These are phyloP conservation scores for Cheilinus undulatus DNA, from an alignment of 2,113 vertebrate genomes.

Conservation along the genomic window DNA sequence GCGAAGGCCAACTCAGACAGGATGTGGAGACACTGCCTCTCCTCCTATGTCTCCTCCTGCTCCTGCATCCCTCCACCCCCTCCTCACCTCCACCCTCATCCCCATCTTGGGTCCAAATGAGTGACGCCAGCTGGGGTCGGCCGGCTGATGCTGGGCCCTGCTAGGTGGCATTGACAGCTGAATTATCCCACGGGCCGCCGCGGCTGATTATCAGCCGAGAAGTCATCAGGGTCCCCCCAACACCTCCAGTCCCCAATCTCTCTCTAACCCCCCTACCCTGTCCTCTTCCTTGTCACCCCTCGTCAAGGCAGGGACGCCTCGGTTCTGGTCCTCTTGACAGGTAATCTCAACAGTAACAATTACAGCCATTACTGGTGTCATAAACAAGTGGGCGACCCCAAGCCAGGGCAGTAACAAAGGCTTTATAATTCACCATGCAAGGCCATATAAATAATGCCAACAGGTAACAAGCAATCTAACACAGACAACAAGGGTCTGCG, in stretches of 20 bases:
- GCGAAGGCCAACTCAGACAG: conserved; percentile 27
- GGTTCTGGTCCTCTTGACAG: conserved; percentile 96
- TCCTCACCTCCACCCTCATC: conserved; percentile 34
- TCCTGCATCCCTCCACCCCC: conserved; percentile 28
- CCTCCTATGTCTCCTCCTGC: conserved; percentile 34
- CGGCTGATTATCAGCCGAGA: conserved; percentile 98
- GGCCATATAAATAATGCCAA: conserved; percentile 95
- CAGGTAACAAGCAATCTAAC: conserved; percentile 96
- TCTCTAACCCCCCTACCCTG: conserved; percentile 78
- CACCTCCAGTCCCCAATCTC: conserved; percentile 84
- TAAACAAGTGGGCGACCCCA: conserved; percentile 95
- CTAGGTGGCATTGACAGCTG: conserved; percentile 97
- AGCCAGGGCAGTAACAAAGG: conserved; percentile 95
- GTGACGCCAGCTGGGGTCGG: conserved; percentile 96
- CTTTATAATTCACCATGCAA: conserved; percentile 90
- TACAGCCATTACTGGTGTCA: conserved; percentile 99
- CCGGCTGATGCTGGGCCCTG: conserved; percentile 84
- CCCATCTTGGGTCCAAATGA: conserved; percentile 91
- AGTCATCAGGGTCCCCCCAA: conserved; percentile 92
- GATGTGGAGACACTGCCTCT: conserved; percentile 64
- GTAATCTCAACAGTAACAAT: conserved; percentile 99
- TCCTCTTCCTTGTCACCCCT: conserved; percentile 89
- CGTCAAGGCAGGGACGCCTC: conserved; percentile 92
- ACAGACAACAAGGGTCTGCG: conserved; percentile 67
- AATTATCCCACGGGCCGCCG: conserved; percentile 97